Conservation (phyloP, 1,140 invertebrate genomes). For the Diabrotica virgifera region DNA sequence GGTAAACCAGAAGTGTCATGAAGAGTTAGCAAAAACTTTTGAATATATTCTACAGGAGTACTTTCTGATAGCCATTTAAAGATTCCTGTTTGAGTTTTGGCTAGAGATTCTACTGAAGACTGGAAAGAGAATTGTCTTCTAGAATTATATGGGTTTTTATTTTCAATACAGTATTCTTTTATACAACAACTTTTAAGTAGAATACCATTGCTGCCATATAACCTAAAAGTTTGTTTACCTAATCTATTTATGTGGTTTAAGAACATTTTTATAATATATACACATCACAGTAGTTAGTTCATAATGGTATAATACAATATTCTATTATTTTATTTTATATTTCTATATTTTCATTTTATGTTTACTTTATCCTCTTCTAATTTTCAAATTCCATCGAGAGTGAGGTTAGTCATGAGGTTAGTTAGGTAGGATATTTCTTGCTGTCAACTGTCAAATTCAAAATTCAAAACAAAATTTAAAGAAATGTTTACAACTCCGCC, state of each 20-base stretch:
- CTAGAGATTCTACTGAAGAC: conserved; percentile 49
- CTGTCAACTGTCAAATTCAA: too few relatives aligned
- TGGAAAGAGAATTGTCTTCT: conserved; percentile 48
- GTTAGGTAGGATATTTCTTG: too few relatives aligned
- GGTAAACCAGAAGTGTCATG: conserved; percentile 71
- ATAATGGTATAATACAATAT: too few relatives aligned
- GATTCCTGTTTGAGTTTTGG: conserved; percentile 52
- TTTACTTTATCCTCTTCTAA: too few relatives aligned
- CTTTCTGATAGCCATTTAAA: conserved; percentile 63
- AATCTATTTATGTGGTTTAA: background rate
- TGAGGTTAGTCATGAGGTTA: too few relatives aligned
- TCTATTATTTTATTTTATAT: too few relatives aligned
- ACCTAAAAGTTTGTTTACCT: conserved; percentile 10
- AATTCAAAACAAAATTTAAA: too few relatives aligned
- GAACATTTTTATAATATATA: too few relatives aligned
- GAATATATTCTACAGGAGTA: conserved; percentile 60
- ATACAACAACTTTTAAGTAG: background rate
- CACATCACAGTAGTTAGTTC: too few relatives aligned
- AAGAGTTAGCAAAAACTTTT: conserved; percentile 62
- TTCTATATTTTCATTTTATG: too few relatives aligned
- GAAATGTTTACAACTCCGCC: too few relatives aligned
- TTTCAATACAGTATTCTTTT: background rate
- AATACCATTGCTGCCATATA: background rate
- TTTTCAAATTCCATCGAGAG: too few relatives aligned
- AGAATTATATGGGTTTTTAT: conserved; percentile 10